These are phyloP conservation scores for Sapayoa aenigma DNA, from an alignment of 2,113 vertebrate genomes.

Conservation along the genomic window DNA sequence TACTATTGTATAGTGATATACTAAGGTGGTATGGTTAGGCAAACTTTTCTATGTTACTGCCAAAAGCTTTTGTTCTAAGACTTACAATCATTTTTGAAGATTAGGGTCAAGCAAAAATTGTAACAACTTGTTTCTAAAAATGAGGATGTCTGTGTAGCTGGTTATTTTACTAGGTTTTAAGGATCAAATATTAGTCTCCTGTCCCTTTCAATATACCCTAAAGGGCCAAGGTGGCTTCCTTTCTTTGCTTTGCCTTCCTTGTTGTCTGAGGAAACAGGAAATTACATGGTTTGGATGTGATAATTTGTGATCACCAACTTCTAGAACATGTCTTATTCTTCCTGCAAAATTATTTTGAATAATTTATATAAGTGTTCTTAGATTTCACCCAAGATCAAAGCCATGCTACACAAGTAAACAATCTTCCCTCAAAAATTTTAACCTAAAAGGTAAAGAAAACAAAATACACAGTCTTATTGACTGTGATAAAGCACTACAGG, in stretches of 20 bases:
- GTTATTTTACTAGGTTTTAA: neutral
- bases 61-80: neutral
- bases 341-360: neutral
- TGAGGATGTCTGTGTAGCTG: accelerated
- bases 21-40: neutral
- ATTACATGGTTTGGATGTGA: neutral
- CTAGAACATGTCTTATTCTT: neutral
- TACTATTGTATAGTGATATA: neutral
- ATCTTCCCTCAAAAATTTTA: neutral
- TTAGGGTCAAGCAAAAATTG: neutral
- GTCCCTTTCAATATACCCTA: neutral
- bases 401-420: neutral
- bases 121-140: neutral
- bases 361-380: neutral
- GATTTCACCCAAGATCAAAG: neutral
- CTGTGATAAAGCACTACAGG: neutral
- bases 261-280: neutral
- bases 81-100: neutral
- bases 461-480: neutral
- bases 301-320: neutral
- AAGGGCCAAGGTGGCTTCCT: neutral
- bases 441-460: neutral
- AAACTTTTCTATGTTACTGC: neutral
- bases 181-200: neutral
- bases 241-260: neutral